These are phyloP conservation scores for Ypsolopha sequella DNA, from an alignment of 2,888 invertebrate genomes.

Conservation along the genomic window DNA sequence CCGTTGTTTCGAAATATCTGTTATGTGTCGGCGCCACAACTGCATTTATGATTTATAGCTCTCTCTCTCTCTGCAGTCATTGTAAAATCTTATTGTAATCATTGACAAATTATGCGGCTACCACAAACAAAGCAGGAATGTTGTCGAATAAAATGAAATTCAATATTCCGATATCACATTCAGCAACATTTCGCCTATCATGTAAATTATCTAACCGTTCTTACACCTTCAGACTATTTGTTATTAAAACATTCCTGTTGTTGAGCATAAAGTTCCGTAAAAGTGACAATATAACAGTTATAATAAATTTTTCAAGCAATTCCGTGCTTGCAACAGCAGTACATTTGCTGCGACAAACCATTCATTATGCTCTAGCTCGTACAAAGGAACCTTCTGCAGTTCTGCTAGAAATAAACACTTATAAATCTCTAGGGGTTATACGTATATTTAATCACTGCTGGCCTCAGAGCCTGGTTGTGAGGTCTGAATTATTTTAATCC, in stretches of 20 bases:
- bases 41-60: slow-evolving; percentile 49
- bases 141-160: not conserved
- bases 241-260: no score
- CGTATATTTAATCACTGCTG: slow-evolving; percentile 62
- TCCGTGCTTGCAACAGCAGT: slow-evolving; percentile 25
- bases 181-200: no score
- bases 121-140: slow-evolving; percentile 24
- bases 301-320: not conserved
- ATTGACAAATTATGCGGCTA: slow-evolving; percentile 55
- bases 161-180: not conserved
- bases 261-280: not conserved
- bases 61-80: slow-evolving; percentile 10
- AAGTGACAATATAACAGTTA: not conserved
- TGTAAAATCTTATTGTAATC: slow-evolving; percentile 44
- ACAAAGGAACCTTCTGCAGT: not conserved
- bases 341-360: slow-evolving; percentile 47
- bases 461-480: slow-evolving; percentile 46
- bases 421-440: slow-evolving; percentile 61
- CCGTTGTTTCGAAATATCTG: slow-evolving; percentile 50
- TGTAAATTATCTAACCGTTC: no score
- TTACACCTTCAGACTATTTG: no score
- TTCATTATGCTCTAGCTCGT: slow-evolving; percentile 28
- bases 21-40: slow-evolving; percentile 42
- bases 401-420: slow-evolving; percentile 52
- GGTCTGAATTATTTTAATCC: slow-evolving; percentile 57